Evolutionary conservation across 2,797 vertebrate genomes (phyloP), one percentile per base, ranked within the genome.

Genomic region (Coilia nasus): DNA sequence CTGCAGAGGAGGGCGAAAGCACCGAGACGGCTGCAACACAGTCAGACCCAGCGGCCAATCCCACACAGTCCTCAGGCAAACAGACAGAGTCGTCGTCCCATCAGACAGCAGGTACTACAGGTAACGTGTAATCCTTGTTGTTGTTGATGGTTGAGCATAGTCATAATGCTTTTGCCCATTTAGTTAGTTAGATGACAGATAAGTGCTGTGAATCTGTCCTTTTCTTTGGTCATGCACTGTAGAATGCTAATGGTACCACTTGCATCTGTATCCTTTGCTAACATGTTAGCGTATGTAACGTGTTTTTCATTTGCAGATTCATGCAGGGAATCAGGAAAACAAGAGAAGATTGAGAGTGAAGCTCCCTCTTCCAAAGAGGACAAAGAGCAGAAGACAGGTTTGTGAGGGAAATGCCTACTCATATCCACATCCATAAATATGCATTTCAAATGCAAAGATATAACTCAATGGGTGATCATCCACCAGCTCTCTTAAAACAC

Each of bases 341-440:
- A 91, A 10, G 97, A 97, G 87, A 97, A 97, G 91, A 87, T 10
- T 2, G 97, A 97, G 56, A 81, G 90, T 0, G 95, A 93, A 87
- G 89, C 87, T 87, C 93, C 89, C 10, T 89, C 93, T 10, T 96
- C 95, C 92, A 91, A 83, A 6, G 96, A 97, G 23, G 93, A 97
- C 56, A 95, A 95, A 46, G 97, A 98, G 60, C 93, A 94, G 89
- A 97, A 96, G 91, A 89, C 95, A 95, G 97, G 98, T 99, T 67
- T 87, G 83, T 5, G 15, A 21, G 14, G 12, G 31, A 71, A 71
- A 64, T 64, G 11, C 6, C n/a, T 62, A 62, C 3, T 6, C 6
- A 50, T 19, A 12, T 6, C 57, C 41, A 14, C 17, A 5, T n/a
- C 35, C 17, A 25, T 54, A 44, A 12, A 81, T 15, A 60, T 9